Evolutionary conservation across 2,888 invertebrate species (phyloP), one percentile per base, ranked within the genome.

Genomic region (Caenorhabditis doughertyi): DNA sequence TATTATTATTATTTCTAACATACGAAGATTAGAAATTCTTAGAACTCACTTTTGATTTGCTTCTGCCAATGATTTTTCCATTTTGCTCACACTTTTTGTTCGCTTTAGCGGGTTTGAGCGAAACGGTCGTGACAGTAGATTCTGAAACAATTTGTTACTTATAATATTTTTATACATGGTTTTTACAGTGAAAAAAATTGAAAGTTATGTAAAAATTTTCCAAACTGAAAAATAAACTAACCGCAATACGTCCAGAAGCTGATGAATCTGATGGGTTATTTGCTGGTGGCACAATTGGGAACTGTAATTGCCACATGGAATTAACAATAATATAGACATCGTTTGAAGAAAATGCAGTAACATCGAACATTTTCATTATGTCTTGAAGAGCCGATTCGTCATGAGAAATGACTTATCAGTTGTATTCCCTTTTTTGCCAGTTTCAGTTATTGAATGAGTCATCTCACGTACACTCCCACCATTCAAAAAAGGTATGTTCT

Each of bases 21-120:
- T 13, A 8, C n/a, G 3, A 47, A 13, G 44, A 47, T 47, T 29
- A 2, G 25, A 29, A 18, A 47, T 25, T n/a, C 1, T 13, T 1
- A 23, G 5, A 47, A 84, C 86, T 76, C 49, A 86, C 86, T 81
- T 76, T 70, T 85, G 85, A 35, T 79, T 73, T 7, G 72, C 58
- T 56, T 79, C 84, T 42, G 74, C 49, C 18, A 73, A 49, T 5
- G 70, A 56, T 58, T 86, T 86, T 49, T 88, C 91, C 81, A 92
- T 80, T 76, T 92, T 92, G 64, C 90, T 89, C 35, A 92, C 92
- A 81, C 91, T 92, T 72, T 92, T 92, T 44, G 92, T 91, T 60
- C 92, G 84, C 83, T 92, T 92, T 74, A 92, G 70, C 13, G 91
- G 90, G 83, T 91, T 91, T 58, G 88, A 83, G 39, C 89, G 89